phyloP scores from a whole-genome alignment of 2,797 vertebrate genomes.

The Meriones psammophilus region DNA sequence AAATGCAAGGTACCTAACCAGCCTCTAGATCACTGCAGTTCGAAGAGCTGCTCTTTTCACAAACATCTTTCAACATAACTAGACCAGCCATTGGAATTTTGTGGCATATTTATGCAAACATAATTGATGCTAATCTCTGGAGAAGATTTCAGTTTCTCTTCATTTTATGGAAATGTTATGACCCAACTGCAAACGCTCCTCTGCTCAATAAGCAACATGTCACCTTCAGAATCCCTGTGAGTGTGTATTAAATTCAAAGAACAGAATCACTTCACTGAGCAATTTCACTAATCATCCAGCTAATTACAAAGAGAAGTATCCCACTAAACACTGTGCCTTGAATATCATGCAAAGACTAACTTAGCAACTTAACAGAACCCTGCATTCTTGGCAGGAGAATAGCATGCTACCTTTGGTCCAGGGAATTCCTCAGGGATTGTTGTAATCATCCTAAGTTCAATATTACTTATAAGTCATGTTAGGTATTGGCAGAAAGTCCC shows the following conservation, averaged over 20 bases:
- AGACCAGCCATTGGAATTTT: conserved; percentile 11
- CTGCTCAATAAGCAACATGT: not conserved
- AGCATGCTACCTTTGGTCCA: not conserved
- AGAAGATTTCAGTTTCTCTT: conserved; percentile 67
- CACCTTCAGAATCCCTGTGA: conserved; percentile 7
- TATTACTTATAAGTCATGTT: not conserved
- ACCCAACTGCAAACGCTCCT: conserved; percentile 29
- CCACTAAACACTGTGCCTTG: conserved; percentile 35
- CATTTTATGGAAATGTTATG: conserved; percentile 61
- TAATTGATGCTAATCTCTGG: conserved; percentile 53
- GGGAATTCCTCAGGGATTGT: conserved; percentile 18
- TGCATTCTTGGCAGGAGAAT: conserved; percentile 4
- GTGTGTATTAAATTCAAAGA: conserved; percentile 45
- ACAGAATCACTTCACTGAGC: not conserved
- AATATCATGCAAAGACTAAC: conserved; percentile 62
- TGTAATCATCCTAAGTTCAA: not conserved
- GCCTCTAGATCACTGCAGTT: not conserved
- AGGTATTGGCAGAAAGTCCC: not conserved
- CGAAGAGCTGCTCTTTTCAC: conserved; percentile 36
- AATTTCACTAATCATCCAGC: conserved; percentile 44
- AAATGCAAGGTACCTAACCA: not conserved
- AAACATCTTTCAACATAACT: conserved; percentile 16
- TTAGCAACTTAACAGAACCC: conserved; percentile 58
- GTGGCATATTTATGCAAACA: not conserved
- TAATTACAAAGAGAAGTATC: conserved; percentile 65